phyloP scores from a whole-genome alignment of 2,888 invertebrate genomes.

The Ctena decussata region DNA sequence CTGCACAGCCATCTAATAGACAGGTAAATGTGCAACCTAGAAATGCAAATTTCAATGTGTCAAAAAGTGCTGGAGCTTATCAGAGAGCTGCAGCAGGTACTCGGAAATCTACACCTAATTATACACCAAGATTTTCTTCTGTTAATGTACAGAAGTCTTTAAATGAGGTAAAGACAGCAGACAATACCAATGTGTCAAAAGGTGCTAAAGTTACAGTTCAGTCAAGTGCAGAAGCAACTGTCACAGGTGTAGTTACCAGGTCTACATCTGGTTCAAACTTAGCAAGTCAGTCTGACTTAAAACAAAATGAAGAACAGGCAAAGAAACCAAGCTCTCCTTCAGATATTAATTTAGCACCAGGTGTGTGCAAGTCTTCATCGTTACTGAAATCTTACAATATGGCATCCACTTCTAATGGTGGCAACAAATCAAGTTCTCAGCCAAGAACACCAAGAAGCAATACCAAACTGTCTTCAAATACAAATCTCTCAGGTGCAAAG shows the following conservation, averaged over 20 bases:
- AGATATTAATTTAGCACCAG: conserved; percentile 44
- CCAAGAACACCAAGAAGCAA: not conserved
- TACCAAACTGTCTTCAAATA: not conserved
- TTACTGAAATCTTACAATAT: conserved; percentile 65
- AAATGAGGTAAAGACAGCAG: not conserved
- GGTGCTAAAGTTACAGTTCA: not conserved
- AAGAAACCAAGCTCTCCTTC: conserved; percentile 51
- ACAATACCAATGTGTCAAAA: not conserved
- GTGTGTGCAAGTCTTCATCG: conserved; percentile 47
- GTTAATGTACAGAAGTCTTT: not conserved
- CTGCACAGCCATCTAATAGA: conserved; percentile 34
- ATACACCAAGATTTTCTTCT: conserved; percentile 47
- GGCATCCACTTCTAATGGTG: conserved; percentile 31
- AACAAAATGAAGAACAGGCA: not conserved
- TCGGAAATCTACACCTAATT: conserved; percentile 34
- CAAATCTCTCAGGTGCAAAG: not conserved
- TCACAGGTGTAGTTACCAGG: not conserved
- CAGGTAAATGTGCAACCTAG: conserved; percentile 50
- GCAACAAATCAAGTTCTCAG: not conserved
- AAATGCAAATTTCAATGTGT: conserved; percentile 45
- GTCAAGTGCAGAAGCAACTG: not conserved
- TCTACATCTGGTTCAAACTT: not conserved
- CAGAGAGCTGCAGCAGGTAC: not conserved
- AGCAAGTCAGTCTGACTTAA: not conserved
- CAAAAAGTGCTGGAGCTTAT: conserved; percentile 45